These are phyloP conservation scores for Mythimna loreyi DNA, from an alignment of 2,888 invertebrate genomes.

Conservation along the genomic window DNA sequence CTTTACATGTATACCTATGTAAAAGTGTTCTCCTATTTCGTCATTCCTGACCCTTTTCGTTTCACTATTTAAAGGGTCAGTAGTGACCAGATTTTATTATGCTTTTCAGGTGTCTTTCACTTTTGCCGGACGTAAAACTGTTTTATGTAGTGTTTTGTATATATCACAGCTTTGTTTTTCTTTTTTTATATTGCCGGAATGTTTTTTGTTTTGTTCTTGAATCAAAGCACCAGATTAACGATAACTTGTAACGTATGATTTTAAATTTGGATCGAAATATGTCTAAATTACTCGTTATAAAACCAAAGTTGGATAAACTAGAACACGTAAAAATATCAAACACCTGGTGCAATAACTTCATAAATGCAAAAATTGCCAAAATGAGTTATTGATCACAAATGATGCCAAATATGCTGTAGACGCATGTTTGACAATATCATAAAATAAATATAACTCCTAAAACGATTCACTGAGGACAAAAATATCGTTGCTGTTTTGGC, in stretches of 20 bases:
- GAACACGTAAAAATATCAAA: too few species aligned
- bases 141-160: constrained; percentile 39
- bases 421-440: too few species aligned
- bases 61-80: constrained; percentile 46
- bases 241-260: neutral
- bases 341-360: too few species aligned
- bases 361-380: too few species aligned
- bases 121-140: neutral
- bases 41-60: constrained; percentile 25
- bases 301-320: neutral
- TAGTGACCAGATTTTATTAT: constrained; percentile 31
- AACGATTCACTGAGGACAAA: too few species aligned
- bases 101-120: constrained; percentile 16
- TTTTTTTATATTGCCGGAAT: too few species aligned
- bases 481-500: too few species aligned
- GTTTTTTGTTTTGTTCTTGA: neutral
- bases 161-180: neutral
- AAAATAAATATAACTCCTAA: too few species aligned
- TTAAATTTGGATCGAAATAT: too few species aligned
- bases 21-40: constrained; percentile 1
- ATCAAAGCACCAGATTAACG: neutral
- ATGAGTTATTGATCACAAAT: too few species aligned
- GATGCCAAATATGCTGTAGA: too few species aligned
- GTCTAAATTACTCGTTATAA: too few species aligned
- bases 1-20: constrained; percentile 4